Evolutionary conservation across 2,797 vertebrate genomes (phyloP).

Genomic region (Lutjanus argentimaculatus): DNA sequence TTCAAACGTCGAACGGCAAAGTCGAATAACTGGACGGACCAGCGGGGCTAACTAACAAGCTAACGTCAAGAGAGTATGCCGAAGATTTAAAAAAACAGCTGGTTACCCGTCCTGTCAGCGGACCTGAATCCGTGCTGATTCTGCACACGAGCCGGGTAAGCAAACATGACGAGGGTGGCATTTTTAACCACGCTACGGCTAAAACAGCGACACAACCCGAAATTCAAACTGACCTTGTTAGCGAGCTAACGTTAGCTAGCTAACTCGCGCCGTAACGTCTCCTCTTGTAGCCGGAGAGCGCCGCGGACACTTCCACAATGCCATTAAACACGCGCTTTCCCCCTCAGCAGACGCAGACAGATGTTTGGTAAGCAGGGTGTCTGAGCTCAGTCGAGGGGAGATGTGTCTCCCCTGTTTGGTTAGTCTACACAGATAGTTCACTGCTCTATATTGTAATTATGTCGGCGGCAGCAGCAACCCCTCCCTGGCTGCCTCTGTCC

Average conservation of each 20-base stretch:
- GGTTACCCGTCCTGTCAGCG: constrained; percentile 36
- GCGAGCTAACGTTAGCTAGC: constrained; percentile 84
- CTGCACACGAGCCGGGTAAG: neutral
- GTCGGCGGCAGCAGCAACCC: constrained; percentile 60
- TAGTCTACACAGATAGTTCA: constrained; percentile 46
- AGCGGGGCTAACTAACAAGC: constrained; percentile 67
- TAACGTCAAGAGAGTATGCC: constrained; percentile 48
- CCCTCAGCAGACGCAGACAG: constrained; percentile 14
- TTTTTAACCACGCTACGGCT: neutral
- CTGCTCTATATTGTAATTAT: constrained; percentile 53
- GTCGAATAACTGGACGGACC: constrained; percentile 33
- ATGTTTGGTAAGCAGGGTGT: neutral
- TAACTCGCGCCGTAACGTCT: constrained; percentile 72
- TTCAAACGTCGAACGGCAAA: constrained; percentile 47
- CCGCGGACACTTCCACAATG: constrained; percentile 68
- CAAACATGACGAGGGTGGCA: neutral
- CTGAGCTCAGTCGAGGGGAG: neutral
- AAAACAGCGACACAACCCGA: constrained; percentile 26
- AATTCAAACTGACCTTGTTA: constrained; percentile 85
- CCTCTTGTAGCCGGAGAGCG: constrained; percentile 68
- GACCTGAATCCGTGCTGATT: neutral
- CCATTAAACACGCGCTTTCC: constrained; percentile 72
- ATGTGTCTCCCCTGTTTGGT: constrained; percentile 7
- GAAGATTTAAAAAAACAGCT: constrained; percentile 44
- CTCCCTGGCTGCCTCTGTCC: constrained; percentile 71